These are phyloP conservation scores for Charaxes varanes DNA, from an alignment of 1,140 invertebrate genomes.

Conservation along the genomic window DNA sequence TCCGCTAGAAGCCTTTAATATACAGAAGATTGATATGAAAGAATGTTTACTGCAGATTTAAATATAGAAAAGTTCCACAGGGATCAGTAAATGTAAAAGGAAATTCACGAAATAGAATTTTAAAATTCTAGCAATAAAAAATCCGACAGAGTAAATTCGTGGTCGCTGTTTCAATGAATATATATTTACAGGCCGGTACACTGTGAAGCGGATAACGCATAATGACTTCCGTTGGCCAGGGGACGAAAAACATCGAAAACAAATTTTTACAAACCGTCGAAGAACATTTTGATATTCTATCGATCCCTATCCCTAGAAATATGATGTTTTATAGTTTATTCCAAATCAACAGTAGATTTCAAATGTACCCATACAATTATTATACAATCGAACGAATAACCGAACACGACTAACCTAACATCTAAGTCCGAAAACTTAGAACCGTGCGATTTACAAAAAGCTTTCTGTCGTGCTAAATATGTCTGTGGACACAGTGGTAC, in stretches of 20 bases:
- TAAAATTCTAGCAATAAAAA: conserved; percentile 22
- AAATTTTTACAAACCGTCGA: conserved; percentile 31
- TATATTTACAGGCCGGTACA: conserved; percentile 61
- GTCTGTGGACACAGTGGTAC: too few species aligned
- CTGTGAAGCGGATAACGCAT: conserved; percentile 59
- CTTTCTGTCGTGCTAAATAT: too few species aligned
- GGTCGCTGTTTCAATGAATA: conserved; percentile 66
- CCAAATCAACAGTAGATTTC: neutral
- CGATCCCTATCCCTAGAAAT: conserved; percentile 13
- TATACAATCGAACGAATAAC: too few species aligned
- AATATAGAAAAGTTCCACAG: neutral
- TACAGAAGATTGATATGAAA: too few species aligned
- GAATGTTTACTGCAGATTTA: neutral
- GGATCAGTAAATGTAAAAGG: conserved; percentile 13
- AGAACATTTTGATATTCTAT: conserved; percentile 15
- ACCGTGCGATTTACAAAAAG: too few species aligned
- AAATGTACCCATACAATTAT: too few species aligned
- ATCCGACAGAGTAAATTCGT: conserved; percentile 29
- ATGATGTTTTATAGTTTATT: neutral
- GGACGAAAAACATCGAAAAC: conserved; percentile 62
- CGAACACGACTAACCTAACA: too few species aligned
- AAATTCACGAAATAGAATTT: conserved; percentile 14
- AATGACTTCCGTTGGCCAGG: conserved; percentile 62
- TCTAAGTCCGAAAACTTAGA: too few species aligned
- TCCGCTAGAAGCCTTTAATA: too few species aligned